Evolutionary conservation across 2,888 invertebrate genomes (phyloP), one percentile per base, ranked within the genome.

Genomic region (Phaonia tiefii): DNA sequence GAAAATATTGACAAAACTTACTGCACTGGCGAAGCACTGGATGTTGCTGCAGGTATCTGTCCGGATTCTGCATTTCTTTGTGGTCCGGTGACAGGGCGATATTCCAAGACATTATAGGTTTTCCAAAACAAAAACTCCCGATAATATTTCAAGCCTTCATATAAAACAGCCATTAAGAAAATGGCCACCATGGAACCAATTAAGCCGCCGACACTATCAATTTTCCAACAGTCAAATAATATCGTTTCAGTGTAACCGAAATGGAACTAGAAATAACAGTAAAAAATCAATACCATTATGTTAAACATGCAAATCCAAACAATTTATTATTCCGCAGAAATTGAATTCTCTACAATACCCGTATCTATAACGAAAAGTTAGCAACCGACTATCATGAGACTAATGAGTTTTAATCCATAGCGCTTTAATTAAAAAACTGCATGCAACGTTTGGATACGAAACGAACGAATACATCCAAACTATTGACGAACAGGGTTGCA

Each of bases 101-200:
- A 96, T 87, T 96, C 96, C 51, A 97, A 92, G 2, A 96, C 93
- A 86, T 96, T 95, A 90, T 96, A 96, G 1, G 96, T 95, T 92
- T 95, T 95, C 95, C 97, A 97, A 89, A 97, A 94, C 60, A 97
- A 92, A 91, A 94, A 95, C 91, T 96, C 96, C 86, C 93, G 92
- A 88, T 93, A 93, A 88, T 93, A 93, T 88, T 93, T 93, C 1
- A 93, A 91, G 83, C 98, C 98, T 92, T 99, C 99, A 90, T 99
- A 99, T 26, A 98, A 92, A 70, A 98, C 93, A 5, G 98, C 98
- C 93, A 99, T 93, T 83, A 98, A 92, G 89, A 98, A 96, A 86
- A 99, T 96, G 58, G 95, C 96, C 83, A 98, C 91, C 93, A 98
- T 97, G 3, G 99, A 98, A 54, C 96, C 96, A 77, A 98, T 91